These are phyloP conservation scores for Drosophila imparisetae DNA, from an alignment of 2,888 invertebrate genomes.

Conservation along the genomic window DNA sequence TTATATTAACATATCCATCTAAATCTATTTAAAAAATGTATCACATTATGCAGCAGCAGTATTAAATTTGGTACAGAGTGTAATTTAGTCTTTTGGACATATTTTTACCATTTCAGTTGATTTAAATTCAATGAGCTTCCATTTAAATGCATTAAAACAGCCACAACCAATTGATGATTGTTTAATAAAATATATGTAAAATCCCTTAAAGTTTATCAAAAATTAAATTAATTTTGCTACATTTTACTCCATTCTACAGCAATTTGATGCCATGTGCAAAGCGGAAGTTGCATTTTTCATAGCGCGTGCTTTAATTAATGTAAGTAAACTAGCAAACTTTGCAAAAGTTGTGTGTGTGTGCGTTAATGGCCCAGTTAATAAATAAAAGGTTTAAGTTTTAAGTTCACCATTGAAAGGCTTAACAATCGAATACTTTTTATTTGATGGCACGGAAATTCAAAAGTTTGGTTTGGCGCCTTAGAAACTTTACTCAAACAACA, in stretches of 20 bases:
- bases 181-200: background rate
- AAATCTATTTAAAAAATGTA: background rate
- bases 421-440: background rate
- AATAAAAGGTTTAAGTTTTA: background rate
- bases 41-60: background rate
- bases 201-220: slow-evolving; percentile 1
- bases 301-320: slow-evolving; percentile 89
- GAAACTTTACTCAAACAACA: background rate
- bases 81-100: background rate
- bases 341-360: background rate
- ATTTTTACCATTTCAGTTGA: slow-evolving; percentile 31
- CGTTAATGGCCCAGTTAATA: background rate
- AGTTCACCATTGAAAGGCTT: background rate
- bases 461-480: background rate
- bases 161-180: background rate
- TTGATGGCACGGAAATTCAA: background rate
- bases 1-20: background rate
- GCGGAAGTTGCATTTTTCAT: slow-evolving; percentile 91
- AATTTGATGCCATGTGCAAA: slow-evolving; percentile 92
- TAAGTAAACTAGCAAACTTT: slow-evolving; percentile 85
- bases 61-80: background rate
- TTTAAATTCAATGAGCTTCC: slow-evolving; percentile 13
- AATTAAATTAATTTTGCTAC: slow-evolving; percentile 15
- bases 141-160: slow-evolving; percentile 31
- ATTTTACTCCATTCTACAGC: slow-evolving; percentile 85